phyloP scores from a whole-genome alignment of 2,113 vertebrate species.

The Thunnus thynnus region DNA sequence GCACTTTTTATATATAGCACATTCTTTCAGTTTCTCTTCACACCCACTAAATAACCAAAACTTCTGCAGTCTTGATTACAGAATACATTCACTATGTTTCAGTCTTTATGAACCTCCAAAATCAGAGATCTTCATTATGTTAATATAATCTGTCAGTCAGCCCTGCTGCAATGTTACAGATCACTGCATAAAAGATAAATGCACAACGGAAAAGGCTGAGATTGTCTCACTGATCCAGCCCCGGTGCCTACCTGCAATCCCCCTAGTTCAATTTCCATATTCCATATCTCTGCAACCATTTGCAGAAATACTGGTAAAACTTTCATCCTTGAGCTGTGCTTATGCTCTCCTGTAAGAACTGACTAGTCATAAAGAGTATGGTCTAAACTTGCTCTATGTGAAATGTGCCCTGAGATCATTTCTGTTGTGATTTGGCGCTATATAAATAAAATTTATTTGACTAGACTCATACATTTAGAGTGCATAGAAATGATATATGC shows the following conservation, averaged over 20 bases:
- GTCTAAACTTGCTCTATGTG: too few relatives aligned
- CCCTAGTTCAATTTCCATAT: not conserved
- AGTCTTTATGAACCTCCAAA: conserved; percentile 6
- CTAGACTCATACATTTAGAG: not conserved
- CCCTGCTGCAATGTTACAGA: conserved; percentile 7
- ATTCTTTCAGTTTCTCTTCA: too few relatives aligned
- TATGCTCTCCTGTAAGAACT: not conserved
- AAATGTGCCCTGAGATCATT: too few relatives aligned
- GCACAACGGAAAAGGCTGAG: not conserved
- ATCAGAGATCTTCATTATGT: conserved; percentile 17
- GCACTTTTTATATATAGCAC: too few relatives aligned
- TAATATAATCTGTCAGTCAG: not conserved
- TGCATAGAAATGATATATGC: not conserved
- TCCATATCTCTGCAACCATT: not conserved
- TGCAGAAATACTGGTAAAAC: not conserved
- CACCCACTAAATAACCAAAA: too few relatives aligned
- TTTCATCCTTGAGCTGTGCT: not conserved
- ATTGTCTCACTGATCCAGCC: not conserved
- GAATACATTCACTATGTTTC: not conserved
- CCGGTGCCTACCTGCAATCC: not conserved
- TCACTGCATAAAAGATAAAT: conserved; percentile 27
- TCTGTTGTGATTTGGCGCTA: too few relatives aligned
- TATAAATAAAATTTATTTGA: too few relatives aligned
- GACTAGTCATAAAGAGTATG: too few relatives aligned
- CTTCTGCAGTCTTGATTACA: not conserved